Evolutionary conservation across 2,113 vertebrate genomes (phyloP).

Genomic region (Propithecus coquereli): DNA sequence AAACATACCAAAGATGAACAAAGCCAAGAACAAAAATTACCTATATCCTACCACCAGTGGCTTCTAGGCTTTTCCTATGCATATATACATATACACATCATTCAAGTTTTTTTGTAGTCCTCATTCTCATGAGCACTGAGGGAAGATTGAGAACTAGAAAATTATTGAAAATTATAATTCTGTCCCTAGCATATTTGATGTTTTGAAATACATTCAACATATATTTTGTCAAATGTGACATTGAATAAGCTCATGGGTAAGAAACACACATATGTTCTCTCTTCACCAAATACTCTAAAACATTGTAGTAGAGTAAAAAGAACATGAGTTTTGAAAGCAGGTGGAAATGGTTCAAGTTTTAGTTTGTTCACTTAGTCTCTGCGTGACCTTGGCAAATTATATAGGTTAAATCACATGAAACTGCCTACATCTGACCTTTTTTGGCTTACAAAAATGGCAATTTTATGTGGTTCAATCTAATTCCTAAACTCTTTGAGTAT

Average conservation of each 20-base stretch:
- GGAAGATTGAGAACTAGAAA: not conserved
- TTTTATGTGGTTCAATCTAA: not conserved
- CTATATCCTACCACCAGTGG: not conserved
- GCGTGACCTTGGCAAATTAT: not conserved
- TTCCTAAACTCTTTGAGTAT: not conserved
- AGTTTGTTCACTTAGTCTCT: not conserved
- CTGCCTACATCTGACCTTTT: not conserved
- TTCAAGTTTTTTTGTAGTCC: not conserved
- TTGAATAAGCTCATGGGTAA: not conserved
- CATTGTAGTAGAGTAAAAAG: not conserved
- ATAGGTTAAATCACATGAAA: not conserved
- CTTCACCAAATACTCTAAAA: not conserved
- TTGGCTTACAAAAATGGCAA: not conserved
- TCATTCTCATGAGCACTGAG: not conserved
- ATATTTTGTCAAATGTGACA: not conserved
- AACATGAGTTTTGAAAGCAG: not conserved
- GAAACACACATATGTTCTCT: not conserved
- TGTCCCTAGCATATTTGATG: not conserved
- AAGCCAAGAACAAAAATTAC: not conserved
- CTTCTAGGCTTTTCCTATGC: not conserved
- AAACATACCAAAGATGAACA: slow-evolving; percentile 18
- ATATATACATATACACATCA: not conserved
- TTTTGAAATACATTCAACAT: not conserved
- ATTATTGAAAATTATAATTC: not conserved
- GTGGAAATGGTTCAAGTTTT: not conserved